phyloP scores from a whole-genome alignment of 1,140 invertebrate species.

The Drosophila repleta region DNA sequence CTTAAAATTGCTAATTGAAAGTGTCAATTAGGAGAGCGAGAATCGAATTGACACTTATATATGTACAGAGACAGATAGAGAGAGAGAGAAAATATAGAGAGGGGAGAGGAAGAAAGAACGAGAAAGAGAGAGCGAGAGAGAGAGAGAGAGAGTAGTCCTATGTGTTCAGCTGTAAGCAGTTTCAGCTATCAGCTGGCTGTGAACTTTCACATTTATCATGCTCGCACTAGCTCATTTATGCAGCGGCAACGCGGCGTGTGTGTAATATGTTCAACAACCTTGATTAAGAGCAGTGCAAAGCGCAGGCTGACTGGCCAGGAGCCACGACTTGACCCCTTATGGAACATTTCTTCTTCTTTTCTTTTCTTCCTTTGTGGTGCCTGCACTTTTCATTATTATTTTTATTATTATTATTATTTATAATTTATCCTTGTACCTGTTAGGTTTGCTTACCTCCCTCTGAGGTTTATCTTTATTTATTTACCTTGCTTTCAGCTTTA shows the following conservation, averaged over 20 bases:
- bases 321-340: slow-evolving; percentile 8
- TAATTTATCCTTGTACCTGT: slow-evolving; percentile 70
- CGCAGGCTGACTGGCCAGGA: slow-evolving; percentile 6
- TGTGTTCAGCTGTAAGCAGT: neutral
- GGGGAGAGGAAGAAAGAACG: neutral
- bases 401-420: slow-evolving; percentile 49
- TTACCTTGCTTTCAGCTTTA: slow-evolving; percentile 30
- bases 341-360: slow-evolving; percentile 10
- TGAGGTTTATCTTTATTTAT: slow-evolving; percentile 22
- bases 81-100: neutral
- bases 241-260: slow-evolving; percentile 54
- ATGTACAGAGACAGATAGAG: neutral
- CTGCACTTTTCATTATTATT: slow-evolving; percentile 24
- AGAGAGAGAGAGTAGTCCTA: neutral
- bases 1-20: slow-evolving; percentile 62
- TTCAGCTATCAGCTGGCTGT: slow-evolving; percentile 28
- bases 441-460: slow-evolving; percentile 27
- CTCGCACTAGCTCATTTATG: slow-evolving; percentile 5
- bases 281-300: slow-evolving; percentile 40
- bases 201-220: slow-evolving; percentile 69
- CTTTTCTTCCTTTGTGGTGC: slow-evolving; percentile 2
- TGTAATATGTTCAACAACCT: slow-evolving; percentile 66
- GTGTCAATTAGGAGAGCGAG: slow-evolving; percentile 56
- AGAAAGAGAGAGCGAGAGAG: neutral
- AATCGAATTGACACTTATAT: neutral